Percentiles rank a stretch among this genome's conserved stretches.
Evolutionary conservation across 2,797 vertebrate species (phyloP).

Genomic region (Poecilia velifera): DNA sequence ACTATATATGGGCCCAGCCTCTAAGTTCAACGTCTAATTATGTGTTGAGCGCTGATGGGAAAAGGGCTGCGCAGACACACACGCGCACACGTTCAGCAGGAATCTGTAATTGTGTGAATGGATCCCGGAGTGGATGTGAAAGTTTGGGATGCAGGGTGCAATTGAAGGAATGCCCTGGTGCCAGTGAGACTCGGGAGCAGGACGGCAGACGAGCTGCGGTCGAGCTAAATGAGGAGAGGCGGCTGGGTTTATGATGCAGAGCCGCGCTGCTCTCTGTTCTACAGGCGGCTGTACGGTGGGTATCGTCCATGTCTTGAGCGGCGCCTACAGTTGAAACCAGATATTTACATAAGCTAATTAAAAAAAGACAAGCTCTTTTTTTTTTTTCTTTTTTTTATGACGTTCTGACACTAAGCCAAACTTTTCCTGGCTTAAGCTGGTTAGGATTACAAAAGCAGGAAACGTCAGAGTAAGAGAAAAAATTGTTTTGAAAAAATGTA

Average conservation of each 20-base stretch:
- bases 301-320: conserved; percentile 25
- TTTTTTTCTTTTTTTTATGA: background rate
- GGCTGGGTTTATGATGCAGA: conserved; percentile 57
- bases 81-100: conserved; percentile 62
- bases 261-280: conserved; percentile 54
- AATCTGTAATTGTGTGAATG: conserved; percentile 80
- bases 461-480: background rate
- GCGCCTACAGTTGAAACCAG: conserved; percentile 15
- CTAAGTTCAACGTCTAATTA: conserved; percentile 79
- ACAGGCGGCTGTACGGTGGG: conserved; percentile 35
- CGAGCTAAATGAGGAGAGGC: conserved; percentile 62
- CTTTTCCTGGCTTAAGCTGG: background rate
- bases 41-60: conserved; percentile 76
- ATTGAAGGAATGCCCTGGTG: conserved; percentile 75
- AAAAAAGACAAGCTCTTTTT: background rate
- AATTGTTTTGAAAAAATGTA: background rate
- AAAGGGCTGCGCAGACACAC: conserved; percentile 64
- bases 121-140: conserved; percentile 67
- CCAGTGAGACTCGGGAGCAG: conserved; percentile 69
- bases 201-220: conserved; percentile 67
- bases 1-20: conserved; percentile 74
- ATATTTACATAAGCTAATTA: background rate
- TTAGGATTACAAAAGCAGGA: background rate
- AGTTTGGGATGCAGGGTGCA: conserved; percentile 68
- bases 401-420: background rate